phyloP scores from a whole-genome alignment of 2,797 vertebrate species.

The Morelia viridis region DNA sequence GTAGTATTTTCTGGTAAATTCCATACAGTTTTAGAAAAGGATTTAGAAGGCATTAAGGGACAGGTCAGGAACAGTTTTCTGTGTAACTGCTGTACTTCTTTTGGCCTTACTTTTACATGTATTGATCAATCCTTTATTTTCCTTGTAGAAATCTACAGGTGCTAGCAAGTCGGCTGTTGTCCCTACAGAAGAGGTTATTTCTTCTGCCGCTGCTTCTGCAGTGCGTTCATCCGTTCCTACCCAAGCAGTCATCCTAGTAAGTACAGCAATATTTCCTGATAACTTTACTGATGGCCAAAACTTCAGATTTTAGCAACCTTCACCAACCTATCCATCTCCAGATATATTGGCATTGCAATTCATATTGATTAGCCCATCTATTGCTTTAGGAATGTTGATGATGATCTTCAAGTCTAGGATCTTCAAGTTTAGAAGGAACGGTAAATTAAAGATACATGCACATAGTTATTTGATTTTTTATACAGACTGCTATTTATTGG shows the following conservation, averaged over 20 bases:
- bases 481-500: neutral
- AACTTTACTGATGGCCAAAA: neutral
- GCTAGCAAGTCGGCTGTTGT: neutral
- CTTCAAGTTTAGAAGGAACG: neutral
- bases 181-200: neutral
- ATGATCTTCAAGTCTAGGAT: fast-evolving
- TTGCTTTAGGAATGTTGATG: neutral
- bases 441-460: neutral
- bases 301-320: neutral
- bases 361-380: neutral
- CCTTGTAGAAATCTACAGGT: slow-evolving; percentile 51
- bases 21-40: neutral
- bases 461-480: neutral
- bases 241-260: slow-evolving; percentile 50
- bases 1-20: neutral
- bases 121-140: neutral
- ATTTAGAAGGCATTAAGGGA: neutral
- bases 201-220: slow-evolving; percentile 39
- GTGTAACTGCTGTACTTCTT: neutral
- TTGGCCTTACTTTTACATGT: neutral
- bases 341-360: neutral
- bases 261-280: neutral
- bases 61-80: neutral
- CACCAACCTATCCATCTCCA: neutral
- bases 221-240: slow-evolving; percentile 52